Percentiles rank a stretch among this genome's conserved stretches.
phyloP scores from a whole-genome alignment of 2,888 invertebrate species.

The Rotaria magnacalcarata region DNA sequence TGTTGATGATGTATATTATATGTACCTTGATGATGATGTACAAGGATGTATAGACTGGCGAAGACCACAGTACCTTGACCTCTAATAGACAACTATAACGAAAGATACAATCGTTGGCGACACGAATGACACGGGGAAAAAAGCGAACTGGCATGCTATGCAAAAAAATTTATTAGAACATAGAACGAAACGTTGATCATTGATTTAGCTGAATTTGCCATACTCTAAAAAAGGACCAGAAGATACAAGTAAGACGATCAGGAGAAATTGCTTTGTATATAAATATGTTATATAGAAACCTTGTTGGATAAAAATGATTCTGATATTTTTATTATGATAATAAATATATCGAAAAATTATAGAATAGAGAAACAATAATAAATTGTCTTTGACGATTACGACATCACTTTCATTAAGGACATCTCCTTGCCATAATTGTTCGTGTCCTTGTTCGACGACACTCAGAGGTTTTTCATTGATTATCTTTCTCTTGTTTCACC shows the following conservation, averaged over 20 bases:
- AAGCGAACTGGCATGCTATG: not conserved
- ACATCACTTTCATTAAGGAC: conserved; percentile 15
- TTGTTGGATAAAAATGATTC: not conserved
- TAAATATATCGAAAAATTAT: not conserved
- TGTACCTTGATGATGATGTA: not conserved
- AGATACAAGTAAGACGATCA: not conserved
- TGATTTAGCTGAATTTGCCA: not conserved
- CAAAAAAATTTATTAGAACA: not conserved
- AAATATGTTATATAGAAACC: not conserved
- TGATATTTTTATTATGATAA: too few species aligned
- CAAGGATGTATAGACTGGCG: not conserved
- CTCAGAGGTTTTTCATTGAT: conserved; percentile 9
- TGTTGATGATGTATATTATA: not conserved
- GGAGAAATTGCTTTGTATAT: not conserved
- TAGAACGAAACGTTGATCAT: not conserved
- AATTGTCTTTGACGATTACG: not conserved
- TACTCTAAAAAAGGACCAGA: not conserved
- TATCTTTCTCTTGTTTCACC: conserved; percentile 11
- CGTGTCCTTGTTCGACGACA: conserved; percentile 19
- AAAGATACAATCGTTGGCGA: not conserved
- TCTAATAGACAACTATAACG: not conserved
- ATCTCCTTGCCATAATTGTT: not conserved
- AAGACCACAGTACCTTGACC: not conserved
- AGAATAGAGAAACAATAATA: not conserved
- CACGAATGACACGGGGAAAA: not conserved